A percentile compares a stretch with the other conserved stretches of the same genome.
Evolutionary conservation across 2,113 vertebrate species (phyloP).

Genomic region (Hemiscyllium ocellatum): DNA sequence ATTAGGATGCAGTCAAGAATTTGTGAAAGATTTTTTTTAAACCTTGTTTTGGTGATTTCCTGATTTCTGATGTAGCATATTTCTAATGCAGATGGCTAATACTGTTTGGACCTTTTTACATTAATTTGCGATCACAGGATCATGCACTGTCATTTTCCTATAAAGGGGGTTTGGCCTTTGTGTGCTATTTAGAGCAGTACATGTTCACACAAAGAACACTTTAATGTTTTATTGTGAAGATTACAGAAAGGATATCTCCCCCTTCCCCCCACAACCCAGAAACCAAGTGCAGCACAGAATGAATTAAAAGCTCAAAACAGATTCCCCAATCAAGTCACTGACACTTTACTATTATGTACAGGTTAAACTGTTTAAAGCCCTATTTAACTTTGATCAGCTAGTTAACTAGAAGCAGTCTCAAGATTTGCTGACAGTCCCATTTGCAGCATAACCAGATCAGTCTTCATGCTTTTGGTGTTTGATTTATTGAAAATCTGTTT

Average conservation of each 20-base stretch:
- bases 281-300: not conserved
- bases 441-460: not conserved
- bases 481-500: not conserved
- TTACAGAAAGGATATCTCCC: not conserved
- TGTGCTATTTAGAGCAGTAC: not conserved
- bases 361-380: not conserved
- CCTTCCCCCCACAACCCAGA: not conserved
- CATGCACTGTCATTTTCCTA: not conserved
- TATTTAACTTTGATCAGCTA: not conserved
- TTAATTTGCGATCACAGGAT: not conserved
- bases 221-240: not conserved
- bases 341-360: not conserved
- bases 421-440: not conserved
- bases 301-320: not conserved
- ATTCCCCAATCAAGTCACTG: not conserved
- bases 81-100: not conserved
- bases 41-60: not conserved
- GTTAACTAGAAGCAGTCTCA: not conserved
- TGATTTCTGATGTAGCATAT: not conserved
- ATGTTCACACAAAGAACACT: not conserved
- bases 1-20: not conserved
- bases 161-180: not conserved
- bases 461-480: not conserved
- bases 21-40: not conserved
- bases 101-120: not conserved